These are phyloP conservation scores for Elaphurus davidianus DNA, from an alignment of 2,113 vertebrate species.

Conservation along the genomic window DNA sequence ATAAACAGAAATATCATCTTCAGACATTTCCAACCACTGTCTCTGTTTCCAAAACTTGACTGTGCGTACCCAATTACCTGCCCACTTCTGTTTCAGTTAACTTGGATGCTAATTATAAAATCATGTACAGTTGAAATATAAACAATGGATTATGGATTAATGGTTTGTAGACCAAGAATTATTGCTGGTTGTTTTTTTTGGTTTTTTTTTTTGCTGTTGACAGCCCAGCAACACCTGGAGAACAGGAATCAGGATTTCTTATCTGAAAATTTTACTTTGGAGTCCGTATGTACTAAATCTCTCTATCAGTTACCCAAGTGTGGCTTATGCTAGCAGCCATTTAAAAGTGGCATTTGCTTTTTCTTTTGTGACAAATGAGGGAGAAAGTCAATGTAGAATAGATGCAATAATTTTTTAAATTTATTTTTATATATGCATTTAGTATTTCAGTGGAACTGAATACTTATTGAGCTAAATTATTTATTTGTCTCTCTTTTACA, in stretches of 20 bases:
- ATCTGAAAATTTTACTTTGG: neutral
- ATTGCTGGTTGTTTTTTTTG: fast-evolving
- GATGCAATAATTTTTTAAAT: neutral
- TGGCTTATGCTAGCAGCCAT: neutral
- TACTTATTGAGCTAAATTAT: neutral
- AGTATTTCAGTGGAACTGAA: neutral
- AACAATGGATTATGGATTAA: slow-evolving; percentile 6
- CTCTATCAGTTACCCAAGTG: neutral
- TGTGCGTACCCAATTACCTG: neutral
- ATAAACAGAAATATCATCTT: neutral
- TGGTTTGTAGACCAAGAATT: neutral
- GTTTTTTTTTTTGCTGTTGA: neutral
- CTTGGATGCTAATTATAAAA: slow-evolving; percentile 16
- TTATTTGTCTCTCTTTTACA: neutral
- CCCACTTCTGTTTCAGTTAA: neutral
- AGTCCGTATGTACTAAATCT: neutral
- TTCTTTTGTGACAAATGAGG: neutral
- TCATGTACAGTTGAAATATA: neutral
- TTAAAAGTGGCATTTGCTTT: neutral
- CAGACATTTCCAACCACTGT: neutral
- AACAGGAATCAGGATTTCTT: neutral
- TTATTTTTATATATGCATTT: neutral
- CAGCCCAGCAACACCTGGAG: neutral
- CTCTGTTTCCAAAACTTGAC: neutral
- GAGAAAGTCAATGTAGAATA: neutral